These are phyloP conservation scores for Acanthurus lineatus DNA, from an alignment of 2,797 vertebrate species.

Conservation along the genomic window DNA sequence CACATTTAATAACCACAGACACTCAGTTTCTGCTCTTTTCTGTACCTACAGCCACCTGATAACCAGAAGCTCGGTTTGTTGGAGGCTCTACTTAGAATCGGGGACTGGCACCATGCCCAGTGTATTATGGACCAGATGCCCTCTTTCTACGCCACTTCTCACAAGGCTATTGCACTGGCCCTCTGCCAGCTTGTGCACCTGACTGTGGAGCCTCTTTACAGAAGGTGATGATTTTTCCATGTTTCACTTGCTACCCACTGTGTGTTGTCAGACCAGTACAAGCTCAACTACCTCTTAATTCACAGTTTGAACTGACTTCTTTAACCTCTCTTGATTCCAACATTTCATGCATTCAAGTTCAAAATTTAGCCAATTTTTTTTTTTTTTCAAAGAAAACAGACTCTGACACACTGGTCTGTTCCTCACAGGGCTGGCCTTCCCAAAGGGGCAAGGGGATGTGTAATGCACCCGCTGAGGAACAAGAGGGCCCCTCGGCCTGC, in stretches of 20 bases:
- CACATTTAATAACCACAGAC: conserved; percentile 16
- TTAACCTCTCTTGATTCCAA: not conserved
- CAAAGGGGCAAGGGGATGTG: conserved; percentile 93
- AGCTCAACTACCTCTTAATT: not conserved
- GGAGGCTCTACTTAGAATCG: conserved; percentile 95
- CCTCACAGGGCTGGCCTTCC: conserved; percentile 91
- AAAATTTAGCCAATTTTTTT: not conserved
- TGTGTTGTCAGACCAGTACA: conserved; percentile 7
- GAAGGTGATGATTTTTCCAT: conserved; percentile 85
- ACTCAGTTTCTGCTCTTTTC: conserved; percentile 24
- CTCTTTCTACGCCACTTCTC: conserved; percentile 94
- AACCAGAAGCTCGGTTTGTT: conserved; percentile 98
- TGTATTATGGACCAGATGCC: conserved; percentile 99
- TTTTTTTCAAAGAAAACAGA: not conserved
- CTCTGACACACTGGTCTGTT: conserved; percentile 30
- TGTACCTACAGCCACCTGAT: conserved; percentile 89
- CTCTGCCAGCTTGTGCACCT: conserved; percentile 96
- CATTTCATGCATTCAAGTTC: not conserved
- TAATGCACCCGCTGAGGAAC: conserved; percentile 87
- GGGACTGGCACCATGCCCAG: conserved; percentile 97
- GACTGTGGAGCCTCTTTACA: conserved; percentile 95
- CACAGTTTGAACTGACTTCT: conserved; percentile 7
- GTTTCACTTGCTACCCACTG: conserved; percentile 37
- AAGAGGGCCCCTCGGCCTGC: conserved; percentile 90
- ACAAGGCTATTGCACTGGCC: conserved; percentile 94